Base-by-base conservation (phyloP, 2,888 invertebrate genomes). In the Autographa gamma region DNA sequence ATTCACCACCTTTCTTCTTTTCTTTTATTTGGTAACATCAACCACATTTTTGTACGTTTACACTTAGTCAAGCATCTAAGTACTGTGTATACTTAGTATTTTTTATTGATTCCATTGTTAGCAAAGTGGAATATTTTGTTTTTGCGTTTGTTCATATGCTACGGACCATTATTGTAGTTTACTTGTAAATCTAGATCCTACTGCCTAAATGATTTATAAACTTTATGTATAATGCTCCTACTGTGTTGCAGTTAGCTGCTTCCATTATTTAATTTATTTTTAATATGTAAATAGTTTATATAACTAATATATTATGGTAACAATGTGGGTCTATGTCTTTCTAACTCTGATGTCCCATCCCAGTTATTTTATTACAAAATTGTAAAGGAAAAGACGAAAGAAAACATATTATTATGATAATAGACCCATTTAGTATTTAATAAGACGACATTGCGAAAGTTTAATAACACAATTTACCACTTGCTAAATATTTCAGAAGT, bases 141-240 rank as follows among this genome's bases (percentile, higher is more conserved):
- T 75, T 72, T 9, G 66, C 63, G 67, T 71, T 73, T 71, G 62
- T 76, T 71, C 59, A 62, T 61, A 66, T 72, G 59, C 9, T 80
- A 77, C 80, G 76, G 70, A 71, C 64, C 63, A 76, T 67, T 81
- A 71, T 65, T 61, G 41, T 80, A 81, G 63, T 63, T 72, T 68
- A 64, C 38, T 71, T 70, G 56, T 70, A 71, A 18, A n/a, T 54
- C 16, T 38, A 41, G 16, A 38, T 41, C 18, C 38, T 66, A 43
- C 54, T 59, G 65, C 54, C 38, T 56, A 32, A 59, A 32, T 31
- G 31, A 48, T 8, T 31, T 32, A 3, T 56, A 19, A 56, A 56
- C 48, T 48, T 38, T 48, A n/a, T 56, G 54, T 56, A 56, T 56
- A 48, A 56, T 56, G 54, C 54, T 56, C 54, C 54, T 38, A 56